Evolutionary conservation across 2,797 vertebrate genomes (phyloP).

Genomic region (Melanotaenia maccullochi): DNA sequence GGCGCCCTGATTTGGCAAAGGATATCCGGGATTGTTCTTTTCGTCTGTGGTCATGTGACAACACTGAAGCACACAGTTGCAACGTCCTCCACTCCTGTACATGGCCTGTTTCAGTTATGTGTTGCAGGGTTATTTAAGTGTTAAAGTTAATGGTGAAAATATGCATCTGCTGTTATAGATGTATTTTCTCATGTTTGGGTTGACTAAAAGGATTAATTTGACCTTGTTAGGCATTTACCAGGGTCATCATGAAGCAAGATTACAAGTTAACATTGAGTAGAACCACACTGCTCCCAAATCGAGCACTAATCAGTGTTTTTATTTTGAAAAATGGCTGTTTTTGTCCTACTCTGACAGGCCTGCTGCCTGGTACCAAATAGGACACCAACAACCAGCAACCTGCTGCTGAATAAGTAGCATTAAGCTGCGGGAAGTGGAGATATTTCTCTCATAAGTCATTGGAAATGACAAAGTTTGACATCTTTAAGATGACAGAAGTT

Average conservation of each 20-base stretch:
- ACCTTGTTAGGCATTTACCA: slow-evolving; percentile 12
- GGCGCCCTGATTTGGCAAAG: slow-evolving; percentile 6
- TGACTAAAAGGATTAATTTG: neutral
- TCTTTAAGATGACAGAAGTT: neutral
- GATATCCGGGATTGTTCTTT: slow-evolving; percentile 27
- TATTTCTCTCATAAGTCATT: neutral
- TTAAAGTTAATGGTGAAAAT: slow-evolving; percentile 19
- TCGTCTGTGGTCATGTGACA: slow-evolving; percentile 48
- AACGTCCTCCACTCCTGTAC: slow-evolving; percentile 40
- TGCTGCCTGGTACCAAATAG: neutral
- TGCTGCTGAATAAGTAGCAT: neutral
- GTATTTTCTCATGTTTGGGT: slow-evolving; percentile 13
- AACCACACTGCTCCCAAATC: neutral
- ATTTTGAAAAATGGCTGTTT: neutral
- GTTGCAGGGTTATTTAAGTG: slow-evolving; percentile 8
- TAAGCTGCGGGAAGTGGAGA: neutral
- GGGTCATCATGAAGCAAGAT: slow-evolving; percentile 29
- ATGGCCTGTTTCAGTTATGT: slow-evolving; percentile 38
- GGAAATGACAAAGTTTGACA: neutral
- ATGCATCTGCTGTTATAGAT: slow-evolving; percentile 8
- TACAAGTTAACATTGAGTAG: neutral
- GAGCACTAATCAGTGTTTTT: slow-evolving; percentile 20
- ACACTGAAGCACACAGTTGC: slow-evolving; percentile 62
- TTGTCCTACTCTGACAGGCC: neutral
- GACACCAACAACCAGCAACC: neutral